Evolutionary conservation across 30 jellyfish, hydroid and myxozoan species (phyloP).

Genomic region (Pseudorhiza aurosa): DNA sequence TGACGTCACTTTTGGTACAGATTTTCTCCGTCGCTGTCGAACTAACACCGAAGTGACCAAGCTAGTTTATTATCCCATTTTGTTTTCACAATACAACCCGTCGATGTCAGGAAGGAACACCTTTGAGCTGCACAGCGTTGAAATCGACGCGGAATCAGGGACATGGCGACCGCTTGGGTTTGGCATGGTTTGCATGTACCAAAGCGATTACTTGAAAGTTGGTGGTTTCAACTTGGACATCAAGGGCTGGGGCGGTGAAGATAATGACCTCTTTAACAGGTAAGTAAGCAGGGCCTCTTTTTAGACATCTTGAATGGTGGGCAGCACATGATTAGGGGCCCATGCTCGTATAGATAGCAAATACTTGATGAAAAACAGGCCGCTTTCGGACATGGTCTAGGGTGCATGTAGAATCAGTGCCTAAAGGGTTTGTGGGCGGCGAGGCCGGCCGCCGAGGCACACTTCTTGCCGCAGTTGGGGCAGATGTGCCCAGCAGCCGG

Average conservation of each 20-base stretch:
- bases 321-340: too few species aligned
- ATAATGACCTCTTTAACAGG: conserved; percentile 80
- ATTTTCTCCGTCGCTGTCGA: conserved; percentile 84
- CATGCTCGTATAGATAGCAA: too few species aligned
- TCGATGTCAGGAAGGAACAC: conserved; percentile 17
- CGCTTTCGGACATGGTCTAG: too few species aligned
- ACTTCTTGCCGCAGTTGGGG: too few species aligned
- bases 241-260: conserved; percentile 99
- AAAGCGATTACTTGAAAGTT: conserved; percentile 70
- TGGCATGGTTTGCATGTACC: conserved; percentile 86
- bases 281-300: too few species aligned
- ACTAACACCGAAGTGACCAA: conserved; percentile 49
- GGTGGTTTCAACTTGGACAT: conserved; percentile 89
- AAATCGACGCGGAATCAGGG: conserved; percentile 72
- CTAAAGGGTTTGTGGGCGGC: too few species aligned
- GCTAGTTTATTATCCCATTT: conserved; percentile 77
- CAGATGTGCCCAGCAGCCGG: too few species aligned
- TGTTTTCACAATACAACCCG: conserved; percentile 88
- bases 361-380: too few species aligned
- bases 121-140: conserved; percentile 32
- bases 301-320: too few species aligned
- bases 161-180: conserved; percentile 95
- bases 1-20: conserved; percentile 76
- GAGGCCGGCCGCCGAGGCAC: too few species aligned
- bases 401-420: too few species aligned